Conservation (phyloP, 2,888 invertebrate genomes). For the Ennomos erosarius region DNA sequence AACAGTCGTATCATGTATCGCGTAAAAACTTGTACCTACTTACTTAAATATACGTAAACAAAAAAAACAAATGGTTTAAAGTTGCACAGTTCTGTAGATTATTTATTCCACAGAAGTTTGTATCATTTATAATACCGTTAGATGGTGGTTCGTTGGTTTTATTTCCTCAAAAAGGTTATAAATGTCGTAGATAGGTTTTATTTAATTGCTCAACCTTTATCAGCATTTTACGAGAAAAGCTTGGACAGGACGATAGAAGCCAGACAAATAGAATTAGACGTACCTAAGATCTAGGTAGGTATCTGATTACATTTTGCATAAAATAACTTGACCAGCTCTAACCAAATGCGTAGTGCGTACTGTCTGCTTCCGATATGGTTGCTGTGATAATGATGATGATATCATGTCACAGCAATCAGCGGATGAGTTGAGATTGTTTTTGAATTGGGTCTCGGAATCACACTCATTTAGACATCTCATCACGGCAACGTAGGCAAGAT, state of each 20-base stretch:
- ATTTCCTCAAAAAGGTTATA: too few species aligned
- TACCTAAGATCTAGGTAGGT: too few species aligned
- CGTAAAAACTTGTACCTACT: too few species aligned
- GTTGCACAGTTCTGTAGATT: too few species aligned
- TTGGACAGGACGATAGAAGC: not conserved
- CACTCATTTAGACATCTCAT: constrained; percentile 16
- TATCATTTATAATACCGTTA: too few species aligned
- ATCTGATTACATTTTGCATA: too few species aligned
- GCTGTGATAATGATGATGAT: constrained; percentile 15
- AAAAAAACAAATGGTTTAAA: too few species aligned
- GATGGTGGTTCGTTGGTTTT: too few species aligned
- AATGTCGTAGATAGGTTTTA: too few species aligned
- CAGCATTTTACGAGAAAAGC: too few species aligned
- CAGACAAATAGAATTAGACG: not conserved
- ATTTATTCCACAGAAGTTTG: too few species aligned
- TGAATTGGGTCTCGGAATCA: constrained; percentile 16
- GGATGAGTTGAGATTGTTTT: constrained; percentile 13
- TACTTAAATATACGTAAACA: not conserved
- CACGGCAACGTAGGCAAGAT: constrained; percentile 23
- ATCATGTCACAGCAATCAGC: constrained; percentile 1
- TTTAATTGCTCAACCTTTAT: too few species aligned
- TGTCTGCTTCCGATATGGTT: not conserved
- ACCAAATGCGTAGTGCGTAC: not conserved
- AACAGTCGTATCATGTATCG: constrained; percentile 3
- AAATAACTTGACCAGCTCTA: constrained; percentile 8